Conservation (phyloP, 2,888 invertebrate genomes). For the Phymatocera aterrima region DNA sequence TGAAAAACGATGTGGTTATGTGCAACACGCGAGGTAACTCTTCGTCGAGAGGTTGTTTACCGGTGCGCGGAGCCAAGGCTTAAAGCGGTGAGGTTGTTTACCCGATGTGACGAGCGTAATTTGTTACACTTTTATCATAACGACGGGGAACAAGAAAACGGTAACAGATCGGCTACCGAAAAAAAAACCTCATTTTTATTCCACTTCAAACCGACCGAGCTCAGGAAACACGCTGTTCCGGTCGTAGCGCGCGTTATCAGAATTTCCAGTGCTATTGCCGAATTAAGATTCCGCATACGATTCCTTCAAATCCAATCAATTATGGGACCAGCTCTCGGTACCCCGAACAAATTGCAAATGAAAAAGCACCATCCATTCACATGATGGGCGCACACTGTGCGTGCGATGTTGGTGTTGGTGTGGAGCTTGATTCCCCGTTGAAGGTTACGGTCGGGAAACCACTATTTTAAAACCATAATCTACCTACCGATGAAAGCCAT, state of each 20-base stretch:
- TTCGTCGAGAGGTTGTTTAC: slow-evolving; percentile 39
- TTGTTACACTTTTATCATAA: slow-evolving; percentile 28
- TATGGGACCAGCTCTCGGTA: neutral
- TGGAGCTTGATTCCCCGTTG: slow-evolving; percentile 9
- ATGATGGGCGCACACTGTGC: neutral
- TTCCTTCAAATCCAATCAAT: neutral
- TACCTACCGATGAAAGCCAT: slow-evolving; percentile 37
- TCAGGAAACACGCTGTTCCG: neutral
- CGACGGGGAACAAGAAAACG: slow-evolving; percentile 12
- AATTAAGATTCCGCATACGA: neutral
- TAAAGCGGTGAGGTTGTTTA: slow-evolving; percentile 26
- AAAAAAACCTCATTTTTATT: neutral
- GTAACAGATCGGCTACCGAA: neutral
- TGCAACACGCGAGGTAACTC: neutral
- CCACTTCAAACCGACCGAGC: neutral
- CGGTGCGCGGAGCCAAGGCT: neutral
- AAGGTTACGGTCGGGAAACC: slow-evolving; percentile 22
- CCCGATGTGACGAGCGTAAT: slow-evolving; percentile 32
- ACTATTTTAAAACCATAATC: slow-evolving; percentile 4
- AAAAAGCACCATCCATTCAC: neutral
- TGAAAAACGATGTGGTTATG: neutral
- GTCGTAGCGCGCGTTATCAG: neutral
- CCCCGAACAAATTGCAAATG: slow-evolving; percentile 1
- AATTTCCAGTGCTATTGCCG: neutral
- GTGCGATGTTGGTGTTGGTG: neutral